Evolutionary conservation across 2,797 vertebrate species (phyloP).

Genomic region (Pangasius mekongensis): DNA sequence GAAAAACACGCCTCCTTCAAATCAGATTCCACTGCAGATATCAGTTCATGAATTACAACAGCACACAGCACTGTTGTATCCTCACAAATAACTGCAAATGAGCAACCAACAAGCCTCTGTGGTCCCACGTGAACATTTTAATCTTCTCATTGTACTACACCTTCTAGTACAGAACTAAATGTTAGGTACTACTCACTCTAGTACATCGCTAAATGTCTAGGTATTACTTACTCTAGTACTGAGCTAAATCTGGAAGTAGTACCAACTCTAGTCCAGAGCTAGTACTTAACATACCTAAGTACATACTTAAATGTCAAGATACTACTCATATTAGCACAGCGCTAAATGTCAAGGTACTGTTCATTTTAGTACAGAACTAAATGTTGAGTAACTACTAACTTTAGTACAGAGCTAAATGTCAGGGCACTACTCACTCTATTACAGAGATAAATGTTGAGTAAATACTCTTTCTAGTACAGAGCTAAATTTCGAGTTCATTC

Average conservation of each 20-base stretch:
- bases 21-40: conserved; percentile 16
- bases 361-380: background rate
- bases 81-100: background rate
- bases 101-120: background rate
- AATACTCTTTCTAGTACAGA: background rate
- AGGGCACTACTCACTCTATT: background rate
- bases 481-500: background rate
- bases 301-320: background rate
- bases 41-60: conserved; percentile 1
- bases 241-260: background rate
- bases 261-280: background rate
- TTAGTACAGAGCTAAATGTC: background rate
- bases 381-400: background rate
- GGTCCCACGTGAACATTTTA: background rate
- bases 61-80: background rate
- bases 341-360: too few relatives aligned
- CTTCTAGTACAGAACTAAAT: background rate
- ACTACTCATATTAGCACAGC: background rate
- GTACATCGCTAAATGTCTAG: background rate
- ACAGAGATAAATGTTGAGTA: background rate
- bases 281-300: too few relatives aligned
- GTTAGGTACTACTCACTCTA: background rate
- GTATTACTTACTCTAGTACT: background rate
- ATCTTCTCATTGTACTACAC: background rate
- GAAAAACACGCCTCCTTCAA: background rate